Percentiles rank a stretch among this genome's conserved stretches.
Evolutionary conservation across 2,888 invertebrate genomes (phyloP).

Genomic region (Chrysolina oricalcia): DNA sequence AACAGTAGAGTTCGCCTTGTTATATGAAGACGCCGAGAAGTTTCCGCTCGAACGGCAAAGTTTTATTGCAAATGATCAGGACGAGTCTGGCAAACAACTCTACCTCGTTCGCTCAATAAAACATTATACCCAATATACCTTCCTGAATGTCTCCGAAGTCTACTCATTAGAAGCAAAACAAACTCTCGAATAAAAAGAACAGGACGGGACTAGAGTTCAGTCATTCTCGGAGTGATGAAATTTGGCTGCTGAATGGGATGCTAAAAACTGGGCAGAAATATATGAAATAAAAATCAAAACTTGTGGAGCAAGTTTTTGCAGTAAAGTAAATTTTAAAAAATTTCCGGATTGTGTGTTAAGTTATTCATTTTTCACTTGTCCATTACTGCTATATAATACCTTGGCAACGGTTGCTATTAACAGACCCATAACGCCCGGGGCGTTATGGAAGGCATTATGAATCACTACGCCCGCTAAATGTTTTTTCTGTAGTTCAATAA

Average conservation of each 20-base stretch:
- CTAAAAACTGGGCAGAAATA: no score
- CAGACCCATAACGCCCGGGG: no score
- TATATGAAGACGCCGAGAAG: slow-evolving; percentile 59
- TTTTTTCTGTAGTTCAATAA: no score
- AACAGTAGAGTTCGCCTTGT: slow-evolving; percentile 59
- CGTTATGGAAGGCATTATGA: no score
- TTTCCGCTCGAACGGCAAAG: slow-evolving; percentile 61
- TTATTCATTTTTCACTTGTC: no score
- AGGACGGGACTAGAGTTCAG: slow-evolving; percentile 19
- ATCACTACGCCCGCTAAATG: no score
- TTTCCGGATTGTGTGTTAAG: no score
- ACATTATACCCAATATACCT: slow-evolving; percentile 53
- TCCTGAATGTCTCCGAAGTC: slow-evolving; percentile 52
- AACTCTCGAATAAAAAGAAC: slow-evolving; percentile 40
- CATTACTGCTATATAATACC: no score
- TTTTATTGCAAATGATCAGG: slow-evolving; percentile 63
- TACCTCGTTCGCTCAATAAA: slow-evolving; percentile 56
- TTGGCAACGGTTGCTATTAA: no score
- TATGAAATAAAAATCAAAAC: no score
- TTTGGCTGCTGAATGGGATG: neutral
- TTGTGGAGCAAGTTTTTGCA: no score
- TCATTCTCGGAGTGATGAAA: neutral
- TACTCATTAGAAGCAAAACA: slow-evolving; percentile 56
- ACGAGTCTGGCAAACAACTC: slow-evolving; percentile 58
- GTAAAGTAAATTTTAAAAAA: no score